A percentile compares a stretch with the other conserved stretches of the same genome.
Evolutionary conservation across 2,113 vertebrate genomes (phyloP).

Genomic region (Notarius lentiginosus): DNA sequence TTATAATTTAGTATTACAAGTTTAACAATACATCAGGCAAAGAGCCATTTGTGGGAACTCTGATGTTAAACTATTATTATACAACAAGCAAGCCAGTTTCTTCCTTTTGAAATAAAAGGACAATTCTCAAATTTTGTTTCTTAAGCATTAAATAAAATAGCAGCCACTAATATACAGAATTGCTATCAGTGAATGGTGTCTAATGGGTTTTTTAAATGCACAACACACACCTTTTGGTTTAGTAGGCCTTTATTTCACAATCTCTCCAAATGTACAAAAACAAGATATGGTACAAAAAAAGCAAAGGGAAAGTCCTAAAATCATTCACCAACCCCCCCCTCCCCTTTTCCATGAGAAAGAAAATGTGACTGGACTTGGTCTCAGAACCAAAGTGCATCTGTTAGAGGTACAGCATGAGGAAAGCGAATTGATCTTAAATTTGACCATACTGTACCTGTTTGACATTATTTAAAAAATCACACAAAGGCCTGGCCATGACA

Average conservation of each 20-base stretch:
- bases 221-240: conserved; percentile 54
- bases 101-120: neutral
- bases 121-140: neutral
- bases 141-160: neutral
- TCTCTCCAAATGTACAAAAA: conserved; percentile 80
- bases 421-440: conserved; percentile 62
- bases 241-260: conserved; percentile 79
- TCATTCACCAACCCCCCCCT: conserved; percentile 57
- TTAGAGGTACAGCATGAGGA: conserved; percentile 59
- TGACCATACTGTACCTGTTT: conserved; percentile 62
- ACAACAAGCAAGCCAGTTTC: no score
- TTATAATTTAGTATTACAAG: no score
- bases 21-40: no score
- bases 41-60: no score
- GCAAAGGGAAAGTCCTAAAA: conserved; percentile 33
- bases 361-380: conserved; percentile 62
- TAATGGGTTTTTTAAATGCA: conserved; percentile 7
- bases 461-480: conserved; percentile 55
- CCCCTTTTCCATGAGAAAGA: conserved; percentile 57
- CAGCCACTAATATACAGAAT: neutral
- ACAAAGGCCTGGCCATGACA: conserved; percentile 63
- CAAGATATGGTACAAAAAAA: conserved; percentile 65
- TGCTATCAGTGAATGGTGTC: neutral
- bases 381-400: conserved; percentile 71
- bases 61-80: no score